Percentiles rank a stretch among this genome's conserved stretches.
Conservation (phyloP, 2,888 invertebrate genomes). For the Poecilobothrus nobilitatus region DNA sequence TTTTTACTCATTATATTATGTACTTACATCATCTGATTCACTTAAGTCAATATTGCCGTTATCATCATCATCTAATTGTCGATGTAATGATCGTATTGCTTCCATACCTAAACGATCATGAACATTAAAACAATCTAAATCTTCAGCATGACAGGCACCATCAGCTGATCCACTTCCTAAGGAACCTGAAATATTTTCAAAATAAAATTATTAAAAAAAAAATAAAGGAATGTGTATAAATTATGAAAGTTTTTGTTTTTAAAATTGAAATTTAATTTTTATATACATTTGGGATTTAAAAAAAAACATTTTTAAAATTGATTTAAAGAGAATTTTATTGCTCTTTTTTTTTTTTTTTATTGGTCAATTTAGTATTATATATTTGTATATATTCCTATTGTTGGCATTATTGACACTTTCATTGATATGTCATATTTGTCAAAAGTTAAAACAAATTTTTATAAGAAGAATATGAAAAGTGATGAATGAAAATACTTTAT, state of each 20-base stretch:
- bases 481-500: too few relatives aligned
- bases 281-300: not conserved
- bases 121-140: constrained; percentile 62
- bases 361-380: too few relatives aligned
- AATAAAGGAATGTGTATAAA: constrained; percentile 5
- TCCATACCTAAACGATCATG: constrained; percentile 83
- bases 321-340: not conserved
- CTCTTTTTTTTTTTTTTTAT: too few relatives aligned
- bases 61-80: constrained; percentile 93
- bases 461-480: too few relatives aligned
- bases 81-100: constrained; percentile 85
- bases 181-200: constrained; percentile 28
- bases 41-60: constrained; percentile 95
- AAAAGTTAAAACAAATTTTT: too few relatives aligned
- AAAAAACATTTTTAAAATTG: not conserved
- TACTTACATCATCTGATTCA: constrained; percentile 92
- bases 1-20: not conserved
- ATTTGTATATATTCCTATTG: too few relatives aligned
- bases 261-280: not conserved
- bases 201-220: not conserved
- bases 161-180: constrained; percentile 38
- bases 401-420: too few relatives aligned
- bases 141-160: constrained; percentile 49
- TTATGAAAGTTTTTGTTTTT: not conserved
- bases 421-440: too few relatives aligned